Base-by-base conservation (phyloP, 2,888 invertebrate species). In the Drosophila picticornis region DNA sequence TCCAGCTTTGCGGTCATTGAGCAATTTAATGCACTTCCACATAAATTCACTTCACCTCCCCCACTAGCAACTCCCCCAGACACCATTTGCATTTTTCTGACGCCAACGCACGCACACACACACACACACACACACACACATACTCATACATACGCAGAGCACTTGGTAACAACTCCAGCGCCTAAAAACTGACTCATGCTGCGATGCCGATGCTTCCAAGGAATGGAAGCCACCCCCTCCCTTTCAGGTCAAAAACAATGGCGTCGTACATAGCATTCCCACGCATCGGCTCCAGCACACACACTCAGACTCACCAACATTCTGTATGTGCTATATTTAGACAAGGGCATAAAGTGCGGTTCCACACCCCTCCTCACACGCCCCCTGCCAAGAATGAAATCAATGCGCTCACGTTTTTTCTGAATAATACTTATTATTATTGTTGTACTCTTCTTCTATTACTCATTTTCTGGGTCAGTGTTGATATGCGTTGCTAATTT, bases 231-330 rank as follows among this genome's bases (percentile, higher is more conserved):
- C 34, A 22, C 57, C 69, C 43, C 46, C 34, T 34, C 34, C 56
- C 27, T 34, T 34, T 4, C 32, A 22, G 2, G 19, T 66, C 56
- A 70, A 73, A 69, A 57, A 86, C 72, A 81, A 84, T 78, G 78
- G 71, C 68, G 68, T 61, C 70, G 68, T 70, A 72, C 74, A 85
- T 85, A 72, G 72, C 86, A 82, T 80, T 85, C 88, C 88, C 86
- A 85, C 85, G 85, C 85, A 83, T 67, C 58, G 69, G 38, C 64
- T 71, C 27, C 29, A 34, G 57, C 61, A 66, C 75, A 64, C 57
- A 48, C 9, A 43, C 16, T 13, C 32, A 22, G 36, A 32, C 29
- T n/a, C 13, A 31, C 46, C 56, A 63, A 77, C 43, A 57, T 64
- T 31, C 67, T 34, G 56, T 71, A 58, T 56, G 55, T 48, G 67